Conservation (phyloP, 2,113 vertebrate species). For the Silurus meridionalis region DNA sequence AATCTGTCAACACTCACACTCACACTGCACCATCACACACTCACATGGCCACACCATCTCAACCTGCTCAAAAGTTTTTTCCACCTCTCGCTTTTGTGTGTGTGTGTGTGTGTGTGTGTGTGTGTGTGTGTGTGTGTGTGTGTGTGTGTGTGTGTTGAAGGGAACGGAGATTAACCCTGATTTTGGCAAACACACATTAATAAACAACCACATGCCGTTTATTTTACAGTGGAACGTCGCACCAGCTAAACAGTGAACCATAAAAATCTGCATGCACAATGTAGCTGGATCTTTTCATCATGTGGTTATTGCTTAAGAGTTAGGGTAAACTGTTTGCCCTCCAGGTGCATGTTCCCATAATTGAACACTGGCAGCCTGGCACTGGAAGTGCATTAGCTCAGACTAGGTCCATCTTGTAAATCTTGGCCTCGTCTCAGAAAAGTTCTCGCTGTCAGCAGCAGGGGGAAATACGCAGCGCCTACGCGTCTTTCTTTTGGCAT, state of each 20-base stretch:
- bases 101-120: constrained; percentile 6
- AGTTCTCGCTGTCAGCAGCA: constrained; percentile 28
- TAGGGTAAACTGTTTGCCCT: background rate
- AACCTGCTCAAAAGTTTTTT: constrained; percentile 73
- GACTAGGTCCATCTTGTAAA: constrained; percentile 35
- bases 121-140: constrained; percentile 12
- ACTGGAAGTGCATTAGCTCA: constrained; percentile 30
- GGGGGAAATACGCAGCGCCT: background rate
- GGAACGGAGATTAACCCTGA: background rate
- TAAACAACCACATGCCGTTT: background rate
- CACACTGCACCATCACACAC: constrained; percentile 60
- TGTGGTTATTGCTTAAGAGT: background rate
- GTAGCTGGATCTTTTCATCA: constrained; percentile 20
- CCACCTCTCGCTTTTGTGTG: constrained; percentile 62
- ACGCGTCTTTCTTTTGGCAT: constrained; percentile 16
- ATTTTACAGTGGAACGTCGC: background rate
- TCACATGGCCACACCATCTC: constrained; percentile 63
- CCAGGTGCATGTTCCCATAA: constrained; percentile 12
- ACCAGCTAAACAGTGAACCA: background rate
- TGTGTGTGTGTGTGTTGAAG: constrained; percentile 21
- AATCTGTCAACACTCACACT: constrained; percentile 71
- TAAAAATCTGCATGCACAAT: background rate
- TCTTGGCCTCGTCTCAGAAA: constrained; percentile 2
- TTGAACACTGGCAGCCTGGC: constrained; percentile 24
- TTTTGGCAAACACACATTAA: constrained; percentile 12